phyloP scores from a whole-genome alignment of 1,140 invertebrate genomes.

The Orius laevigatus region DNA sequence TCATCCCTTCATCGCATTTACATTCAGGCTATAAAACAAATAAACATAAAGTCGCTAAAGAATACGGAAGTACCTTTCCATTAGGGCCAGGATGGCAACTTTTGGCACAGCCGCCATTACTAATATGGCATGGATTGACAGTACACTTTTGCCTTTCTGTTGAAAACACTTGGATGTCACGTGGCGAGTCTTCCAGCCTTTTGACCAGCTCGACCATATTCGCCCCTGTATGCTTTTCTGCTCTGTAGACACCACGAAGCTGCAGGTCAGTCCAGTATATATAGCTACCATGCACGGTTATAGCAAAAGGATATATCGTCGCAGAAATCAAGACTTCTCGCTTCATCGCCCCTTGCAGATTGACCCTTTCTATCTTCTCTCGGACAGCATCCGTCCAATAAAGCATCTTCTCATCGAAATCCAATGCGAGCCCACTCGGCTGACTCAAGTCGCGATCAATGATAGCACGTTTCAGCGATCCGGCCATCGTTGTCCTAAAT shows the following conservation, averaged over 20 bases:
- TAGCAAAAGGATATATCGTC: conserved; percentile 91
- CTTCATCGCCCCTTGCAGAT: conserved; percentile 59
- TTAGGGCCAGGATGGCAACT: conserved; percentile 81
- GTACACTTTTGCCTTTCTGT: conserved; percentile 60
- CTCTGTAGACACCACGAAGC: conserved; percentile 81
- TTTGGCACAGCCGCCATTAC: conserved; percentile 92
- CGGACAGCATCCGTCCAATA: conserved; percentile 97
- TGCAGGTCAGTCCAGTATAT: conserved; percentile 98
- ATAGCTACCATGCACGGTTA: conserved; percentile 78
- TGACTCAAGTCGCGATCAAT: conserved; percentile 83
- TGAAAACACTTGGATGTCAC: conserved; percentile 83
- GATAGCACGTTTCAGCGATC: conserved; percentile 77
- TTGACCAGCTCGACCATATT: conserved; percentile 90
- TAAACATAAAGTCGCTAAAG: not conserved
- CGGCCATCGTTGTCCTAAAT: conserved; percentile 90
- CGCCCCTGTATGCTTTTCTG: conserved; percentile 91
- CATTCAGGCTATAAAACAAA: conserved; percentile 46
- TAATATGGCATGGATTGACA: conserved; percentile 71
- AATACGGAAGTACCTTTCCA: conserved; percentile 33
- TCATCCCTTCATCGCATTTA: conserved; percentile 67
- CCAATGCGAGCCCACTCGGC: conserved; percentile 88
- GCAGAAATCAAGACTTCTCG: conserved; percentile 60
- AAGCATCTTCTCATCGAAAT: conserved; percentile 85
- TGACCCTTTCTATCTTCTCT: conserved; percentile 91
- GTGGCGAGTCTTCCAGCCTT: conserved; percentile 71